Conservation (phyloP, 2,113 vertebrate species). For the Rhabdornis inornatus region DNA sequence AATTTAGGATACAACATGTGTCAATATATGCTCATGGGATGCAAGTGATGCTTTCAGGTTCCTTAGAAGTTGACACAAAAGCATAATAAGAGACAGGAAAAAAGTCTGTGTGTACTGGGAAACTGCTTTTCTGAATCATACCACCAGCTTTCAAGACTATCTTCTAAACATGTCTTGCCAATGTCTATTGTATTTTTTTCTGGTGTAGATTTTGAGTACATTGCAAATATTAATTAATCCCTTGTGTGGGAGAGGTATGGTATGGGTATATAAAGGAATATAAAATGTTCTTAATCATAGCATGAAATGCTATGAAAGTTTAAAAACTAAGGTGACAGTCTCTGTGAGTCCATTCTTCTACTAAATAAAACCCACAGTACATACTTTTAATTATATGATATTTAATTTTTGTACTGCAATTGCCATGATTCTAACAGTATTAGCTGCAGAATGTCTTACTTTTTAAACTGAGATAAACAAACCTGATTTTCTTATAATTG, state of each 20-base stretch:
- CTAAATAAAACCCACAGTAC: neutral
- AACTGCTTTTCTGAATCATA: neutral
- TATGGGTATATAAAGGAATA: neutral
- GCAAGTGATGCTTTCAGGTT: neutral
- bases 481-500: constrained; percentile 55
- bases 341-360: neutral
- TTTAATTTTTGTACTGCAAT: neutral
- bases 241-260: neutral
- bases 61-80: neutral
- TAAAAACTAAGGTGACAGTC: neutral
- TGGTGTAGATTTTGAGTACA: neutral
- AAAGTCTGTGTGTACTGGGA: neutral
- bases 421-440: constrained; percentile 37
- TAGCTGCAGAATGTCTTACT: constrained; percentile 46
- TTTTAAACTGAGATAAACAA: constrained; percentile 57
- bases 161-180: neutral
- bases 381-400: constrained; percentile 42
- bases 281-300: neutral
- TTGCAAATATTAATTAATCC: neutral
- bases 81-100: neutral
- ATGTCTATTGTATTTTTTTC: neutral
- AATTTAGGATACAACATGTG: neutral
- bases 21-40: neutral
- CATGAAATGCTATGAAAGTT: neutral
- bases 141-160: neutral